Conservation (phyloP, 2,113 vertebrate genomes). For the Zosterops japonicus region DNA sequence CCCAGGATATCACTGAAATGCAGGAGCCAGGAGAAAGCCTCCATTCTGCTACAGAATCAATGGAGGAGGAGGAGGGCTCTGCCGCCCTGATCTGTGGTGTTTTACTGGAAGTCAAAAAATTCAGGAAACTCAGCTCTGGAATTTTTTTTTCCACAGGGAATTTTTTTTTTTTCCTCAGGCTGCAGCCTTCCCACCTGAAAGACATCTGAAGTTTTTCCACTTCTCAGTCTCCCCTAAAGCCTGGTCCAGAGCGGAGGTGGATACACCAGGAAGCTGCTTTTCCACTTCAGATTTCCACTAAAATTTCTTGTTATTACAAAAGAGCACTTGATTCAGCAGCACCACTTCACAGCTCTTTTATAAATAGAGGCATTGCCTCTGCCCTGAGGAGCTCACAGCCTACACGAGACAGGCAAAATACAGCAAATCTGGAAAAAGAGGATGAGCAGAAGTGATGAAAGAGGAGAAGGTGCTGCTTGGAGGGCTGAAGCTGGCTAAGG, state of each 20-base stretch:
- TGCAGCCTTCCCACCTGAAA: neutral
- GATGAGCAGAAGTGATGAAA: neutral
- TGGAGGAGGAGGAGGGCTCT: neutral
- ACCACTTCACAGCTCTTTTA: neutral
- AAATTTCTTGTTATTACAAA: neutral
- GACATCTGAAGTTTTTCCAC: neutral
- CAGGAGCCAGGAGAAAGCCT: neutral
- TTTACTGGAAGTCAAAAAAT: neutral
- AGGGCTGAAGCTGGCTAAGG: neutral
- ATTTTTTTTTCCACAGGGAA: neutral
- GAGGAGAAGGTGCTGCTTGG: neutral
- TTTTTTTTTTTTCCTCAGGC: neutral
- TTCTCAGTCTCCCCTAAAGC: neutral
- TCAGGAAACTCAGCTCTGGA: neutral
- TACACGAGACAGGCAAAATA: neutral
- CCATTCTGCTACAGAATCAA: neutral
- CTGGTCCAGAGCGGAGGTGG: neutral
- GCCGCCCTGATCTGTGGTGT: neutral
- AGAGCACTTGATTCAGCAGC: constrained; percentile 10
- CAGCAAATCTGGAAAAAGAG: neutral
- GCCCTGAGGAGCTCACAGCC: neutral
- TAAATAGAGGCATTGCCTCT: neutral
- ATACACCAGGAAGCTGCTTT: neutral
- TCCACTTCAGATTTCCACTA: neutral
- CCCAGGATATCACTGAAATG: neutral